Evolutionary conservation across 2,797 vertebrate genomes (phyloP), one percentile per base, ranked within the genome.

Genomic region (Cottoperca gobio): DNA sequence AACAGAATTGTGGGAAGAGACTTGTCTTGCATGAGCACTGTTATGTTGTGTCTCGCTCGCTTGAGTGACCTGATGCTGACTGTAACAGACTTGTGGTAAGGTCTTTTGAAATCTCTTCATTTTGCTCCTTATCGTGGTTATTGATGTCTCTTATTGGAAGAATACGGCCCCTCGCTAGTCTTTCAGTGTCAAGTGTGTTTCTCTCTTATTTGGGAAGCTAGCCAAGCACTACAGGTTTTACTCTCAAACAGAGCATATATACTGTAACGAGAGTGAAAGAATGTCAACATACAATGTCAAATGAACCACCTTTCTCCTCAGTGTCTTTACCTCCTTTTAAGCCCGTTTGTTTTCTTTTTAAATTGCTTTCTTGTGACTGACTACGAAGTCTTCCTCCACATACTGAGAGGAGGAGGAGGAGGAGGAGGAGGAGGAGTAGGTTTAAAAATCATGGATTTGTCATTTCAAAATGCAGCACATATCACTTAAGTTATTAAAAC

Each of bases 21-120:
- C 82, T 84, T 79, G 78, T 92, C 90, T 92, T 94, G 94, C 94
- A 95, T 94, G 93, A 93, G 90, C 92, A 91, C 93, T 80, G 89
- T 91, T 91, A 81, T 88, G 81, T 93, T 90, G 90, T 74, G 86
- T 91, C 78, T 88, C 87, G 74, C 83, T 88, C 78, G 59, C 74
- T 79, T 21, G 86, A 85, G 89, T 92, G 91, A 88, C 84, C 81
- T 68, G 83, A 91, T 58, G 69, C 66, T 76, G 88, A 90, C 82
- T 84, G 88, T 89, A 74, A 80, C 81, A 67, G 85, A 82, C 71
- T 79, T 72, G 83, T 88, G 79, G 74, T 89, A 81, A 92, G 67
- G 79, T 91, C 66, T 61, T 46, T 88, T 81, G 80, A 83, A 76
- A 84, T 84, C 59, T 90, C 73, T 78, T 78, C 60, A 75, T 75